Evolutionary conservation across 2,888 invertebrate genomes (phyloP).

Genomic region (Cryptus armator): DNA sequence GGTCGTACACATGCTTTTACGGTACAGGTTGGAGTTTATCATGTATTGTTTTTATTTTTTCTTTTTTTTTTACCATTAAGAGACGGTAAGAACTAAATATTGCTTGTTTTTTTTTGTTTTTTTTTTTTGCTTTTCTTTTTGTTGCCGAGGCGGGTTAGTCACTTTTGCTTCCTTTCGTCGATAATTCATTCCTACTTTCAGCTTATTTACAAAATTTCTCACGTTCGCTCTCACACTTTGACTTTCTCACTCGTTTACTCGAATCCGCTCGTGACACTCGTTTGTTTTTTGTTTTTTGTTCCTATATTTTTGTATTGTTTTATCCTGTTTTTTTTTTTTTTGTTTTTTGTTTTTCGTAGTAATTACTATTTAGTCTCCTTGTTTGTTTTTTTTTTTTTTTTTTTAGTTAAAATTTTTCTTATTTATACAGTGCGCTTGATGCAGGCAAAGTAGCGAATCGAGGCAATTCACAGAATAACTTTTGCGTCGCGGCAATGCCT

Average conservation of each 20-base stretch:
- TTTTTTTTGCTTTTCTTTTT: slow-evolving; percentile 75
- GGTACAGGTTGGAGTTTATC: slow-evolving; percentile 79
- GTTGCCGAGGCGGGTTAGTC: slow-evolving; percentile 79
- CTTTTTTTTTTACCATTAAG: slow-evolving; percentile 77
- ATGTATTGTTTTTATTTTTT: slow-evolving; percentile 60
- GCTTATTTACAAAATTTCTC: slow-evolving; percentile 69
- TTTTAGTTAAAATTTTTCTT: slow-evolving; percentile 31
- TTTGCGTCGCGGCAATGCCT: slow-evolving; percentile 64
- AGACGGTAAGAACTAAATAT: slow-evolving; percentile 84
- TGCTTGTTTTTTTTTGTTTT: slow-evolving; percentile 81
- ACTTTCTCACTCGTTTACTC: slow-evolving; percentile 44
- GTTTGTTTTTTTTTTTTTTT: slow-evolving; percentile 54
- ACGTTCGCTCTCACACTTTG: slow-evolving; percentile 57
- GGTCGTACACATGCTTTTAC: slow-evolving; percentile 76
- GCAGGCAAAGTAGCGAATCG: slow-evolving; percentile 79
- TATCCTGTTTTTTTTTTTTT: slow-evolving; percentile 72
- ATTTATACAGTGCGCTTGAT: slow-evolving; percentile 76
- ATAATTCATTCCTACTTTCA: slow-evolving; percentile 78
- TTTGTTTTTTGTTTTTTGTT: slow-evolving; percentile 72
- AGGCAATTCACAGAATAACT: slow-evolving; percentile 77
- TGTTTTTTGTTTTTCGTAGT: slow-evolving; percentile 55
- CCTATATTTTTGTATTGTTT: slow-evolving; percentile 47
- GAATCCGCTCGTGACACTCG: slow-evolving; percentile 20
- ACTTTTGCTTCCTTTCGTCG: slow-evolving; percentile 75
- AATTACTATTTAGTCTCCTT: slow-evolving; percentile 59